Base-by-base conservation (phyloP, 2,888 invertebrate genomes). In the Xestobium rufovillosum region DNA sequence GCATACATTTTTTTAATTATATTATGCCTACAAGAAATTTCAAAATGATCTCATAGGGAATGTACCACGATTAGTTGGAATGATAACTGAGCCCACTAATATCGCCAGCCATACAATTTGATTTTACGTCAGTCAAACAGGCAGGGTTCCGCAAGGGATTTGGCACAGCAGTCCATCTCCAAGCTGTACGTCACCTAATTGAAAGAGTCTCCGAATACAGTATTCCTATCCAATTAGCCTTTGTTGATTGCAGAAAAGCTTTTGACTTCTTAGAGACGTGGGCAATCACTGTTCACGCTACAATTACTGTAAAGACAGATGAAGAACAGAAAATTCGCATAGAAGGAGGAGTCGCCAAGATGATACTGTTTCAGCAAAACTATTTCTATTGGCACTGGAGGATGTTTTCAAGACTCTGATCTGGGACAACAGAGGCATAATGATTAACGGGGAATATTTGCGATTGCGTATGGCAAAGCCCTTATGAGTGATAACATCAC, bases 251-350 rank as follows among this genome's bases (percentile, higher is more conserved):
- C 27, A 29, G 38, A 14, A 46, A 40, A 31, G 43, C 43, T 1
- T 48, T 48, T 28, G 43, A 45, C 25, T 27, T 29, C n/a, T 34
- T 43, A 9, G 41, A 48, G 33, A 31, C 39, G 14, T 43, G 39
- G 44, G 43, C 44, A 16, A 33, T n/a, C 41, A 9, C 31, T 41
- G 4, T 13, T 16, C 12, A 43, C 41, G 23, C 31, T 44, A 32
- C 17, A 44, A n/a, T n/a, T n/a, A n/a, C n/a, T n/a, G n/a, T n/a
- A n/a, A n/a, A n/a, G n/a, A n/a, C n/a, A n/a, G n/a, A n/a, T n/a
- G n/a, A n/a, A n/a, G n/a, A n/a, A n/a, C n/a, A n/a, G n/a, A n/a
- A n/a, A n/a, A n/a, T n/a, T n/a, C n/a, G n/a, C n/a, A n/a, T n/a
- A n/a, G n/a, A n/a, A n/a, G n/a, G n/a, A n/a, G n/a, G n/a, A n/a